These are phyloP conservation scores for Drosophila carrolli DNA, from an alignment of 1,140 invertebrate species.

Conservation along the genomic window DNA sequence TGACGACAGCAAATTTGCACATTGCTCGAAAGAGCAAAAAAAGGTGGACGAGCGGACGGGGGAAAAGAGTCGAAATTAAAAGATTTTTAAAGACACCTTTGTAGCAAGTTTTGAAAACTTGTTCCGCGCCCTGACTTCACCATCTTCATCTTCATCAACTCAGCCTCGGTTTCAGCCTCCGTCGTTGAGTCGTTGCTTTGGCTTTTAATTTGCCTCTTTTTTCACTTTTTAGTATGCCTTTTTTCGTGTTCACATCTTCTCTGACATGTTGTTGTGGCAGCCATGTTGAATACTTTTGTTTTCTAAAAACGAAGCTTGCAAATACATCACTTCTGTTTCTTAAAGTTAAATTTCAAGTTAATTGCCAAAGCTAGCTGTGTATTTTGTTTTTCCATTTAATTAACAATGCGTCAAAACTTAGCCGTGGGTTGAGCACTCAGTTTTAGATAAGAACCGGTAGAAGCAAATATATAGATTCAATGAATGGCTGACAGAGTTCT, in stretches of 20 bases:
- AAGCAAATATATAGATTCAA: not conserved
- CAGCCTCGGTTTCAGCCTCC: slow-evolving; percentile 40
- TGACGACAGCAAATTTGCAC: slow-evolving; percentile 75
- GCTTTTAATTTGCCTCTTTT: slow-evolving; percentile 50
- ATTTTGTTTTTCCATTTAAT: slow-evolving; percentile 58
- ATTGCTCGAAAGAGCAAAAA: slow-evolving; percentile 40
- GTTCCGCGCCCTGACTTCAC: slow-evolving; percentile 67
- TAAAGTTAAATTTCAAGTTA: slow-evolving; percentile 61
- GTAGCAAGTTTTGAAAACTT: slow-evolving; percentile 79
- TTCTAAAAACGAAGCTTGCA: slow-evolving; percentile 62
- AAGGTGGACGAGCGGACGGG: slow-evolving; percentile 22
- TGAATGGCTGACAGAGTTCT: slow-evolving; percentile 3
- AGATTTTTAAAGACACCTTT: slow-evolving; percentile 83
- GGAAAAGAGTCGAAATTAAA: slow-evolving; percentile 73
- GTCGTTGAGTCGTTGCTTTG: slow-evolving; percentile 21
- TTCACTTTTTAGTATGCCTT: slow-evolving; percentile 19
- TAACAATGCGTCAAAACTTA: slow-evolving; percentile 37
- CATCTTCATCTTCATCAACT: slow-evolving; percentile 48
- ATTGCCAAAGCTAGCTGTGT: slow-evolving; percentile 28
- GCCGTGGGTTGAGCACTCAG: slow-evolving; percentile 17
- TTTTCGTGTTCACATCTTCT: slow-evolving; percentile 46
- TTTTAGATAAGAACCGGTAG: slow-evolving; percentile 36
- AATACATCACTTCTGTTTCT: slow-evolving; percentile 34
- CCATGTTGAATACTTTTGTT: slow-evolving; percentile 83
- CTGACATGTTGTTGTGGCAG: slow-evolving; percentile 61